Evolutionary conservation across 2,113 vertebrate genomes (phyloP).

Genomic region (Ardeotis arabs): DNA sequence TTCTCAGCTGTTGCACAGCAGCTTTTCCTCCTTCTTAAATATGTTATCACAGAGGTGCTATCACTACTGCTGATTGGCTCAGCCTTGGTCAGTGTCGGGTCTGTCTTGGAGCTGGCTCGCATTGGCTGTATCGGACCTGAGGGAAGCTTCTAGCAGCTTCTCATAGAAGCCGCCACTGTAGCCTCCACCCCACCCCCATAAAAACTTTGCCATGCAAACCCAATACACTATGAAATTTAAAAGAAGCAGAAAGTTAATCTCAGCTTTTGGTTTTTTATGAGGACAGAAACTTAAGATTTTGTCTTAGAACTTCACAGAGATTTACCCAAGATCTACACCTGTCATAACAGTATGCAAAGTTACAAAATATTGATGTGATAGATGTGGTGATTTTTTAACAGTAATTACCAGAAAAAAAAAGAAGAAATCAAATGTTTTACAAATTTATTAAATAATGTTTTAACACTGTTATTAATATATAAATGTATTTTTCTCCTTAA

Average conservation of each 20-base stretch:
- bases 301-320: background rate
- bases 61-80: fast-evolving
- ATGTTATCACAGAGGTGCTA: background rate
- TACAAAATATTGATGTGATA: background rate
- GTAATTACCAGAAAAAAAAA: background rate
- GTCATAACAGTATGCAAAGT: background rate
- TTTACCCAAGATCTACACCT: background rate
- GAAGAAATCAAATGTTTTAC: background rate
- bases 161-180: no score
- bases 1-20: background rate
- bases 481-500: background rate
- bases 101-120: fast-evolving
- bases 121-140: fast-evolving
- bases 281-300: background rate
- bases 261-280: background rate
- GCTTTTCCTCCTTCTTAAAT: background rate
- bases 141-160: background rate
- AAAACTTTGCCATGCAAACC: no score
- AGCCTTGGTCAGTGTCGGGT: fast-evolving
- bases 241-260: background rate
- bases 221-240: background rate
- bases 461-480: background rate
- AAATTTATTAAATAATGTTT: background rate
- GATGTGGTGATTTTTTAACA: background rate
- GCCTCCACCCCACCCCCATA: no score